These are phyloP conservation scores for Thamnophis elegans DNA, from an alignment of 2,797 vertebrate species.

Conservation along the genomic window DNA sequence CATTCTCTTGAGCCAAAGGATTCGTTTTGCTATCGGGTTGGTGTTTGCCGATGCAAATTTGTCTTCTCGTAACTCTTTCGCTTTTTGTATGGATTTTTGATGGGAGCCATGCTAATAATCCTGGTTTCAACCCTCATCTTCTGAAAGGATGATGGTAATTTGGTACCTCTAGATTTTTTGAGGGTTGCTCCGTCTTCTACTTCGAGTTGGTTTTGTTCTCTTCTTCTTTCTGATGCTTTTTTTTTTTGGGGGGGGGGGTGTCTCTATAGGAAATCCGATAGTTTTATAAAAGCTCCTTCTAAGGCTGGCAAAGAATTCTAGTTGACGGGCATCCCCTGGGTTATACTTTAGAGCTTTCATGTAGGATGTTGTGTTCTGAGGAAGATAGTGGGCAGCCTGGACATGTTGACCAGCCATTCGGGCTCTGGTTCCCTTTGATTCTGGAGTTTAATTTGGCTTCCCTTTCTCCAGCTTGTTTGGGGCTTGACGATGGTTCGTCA, in stretches of 20 bases:
- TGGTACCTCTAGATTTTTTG: neutral
- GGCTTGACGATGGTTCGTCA: neutral
- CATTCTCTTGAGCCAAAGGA: neutral
- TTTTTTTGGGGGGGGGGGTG: too few species aligned
- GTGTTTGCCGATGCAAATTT: neutral
- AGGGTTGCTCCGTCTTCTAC: neutral
- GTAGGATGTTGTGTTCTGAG: neutral
- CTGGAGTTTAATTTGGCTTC: neutral
- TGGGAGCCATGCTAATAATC: neutral
- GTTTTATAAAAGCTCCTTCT: neutral
- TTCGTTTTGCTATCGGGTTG: neutral
- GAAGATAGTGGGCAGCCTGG: neutral
- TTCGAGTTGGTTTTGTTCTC: neutral
- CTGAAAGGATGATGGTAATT: neutral
- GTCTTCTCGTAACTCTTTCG: neutral
- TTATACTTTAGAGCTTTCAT: neutral
- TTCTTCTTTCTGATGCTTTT: neutral
- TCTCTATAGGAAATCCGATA: neutral
- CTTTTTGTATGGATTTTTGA: neutral
- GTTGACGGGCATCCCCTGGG: neutral
- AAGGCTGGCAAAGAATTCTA: neutral
- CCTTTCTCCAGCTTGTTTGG: neutral
- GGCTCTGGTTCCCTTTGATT: neutral
- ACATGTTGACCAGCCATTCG: neutral
- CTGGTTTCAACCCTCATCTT: neutral